phyloP scores from a whole-genome alignment of 2,888 invertebrate species.

The Acanthococcus lagerstroemiae region DNA sequence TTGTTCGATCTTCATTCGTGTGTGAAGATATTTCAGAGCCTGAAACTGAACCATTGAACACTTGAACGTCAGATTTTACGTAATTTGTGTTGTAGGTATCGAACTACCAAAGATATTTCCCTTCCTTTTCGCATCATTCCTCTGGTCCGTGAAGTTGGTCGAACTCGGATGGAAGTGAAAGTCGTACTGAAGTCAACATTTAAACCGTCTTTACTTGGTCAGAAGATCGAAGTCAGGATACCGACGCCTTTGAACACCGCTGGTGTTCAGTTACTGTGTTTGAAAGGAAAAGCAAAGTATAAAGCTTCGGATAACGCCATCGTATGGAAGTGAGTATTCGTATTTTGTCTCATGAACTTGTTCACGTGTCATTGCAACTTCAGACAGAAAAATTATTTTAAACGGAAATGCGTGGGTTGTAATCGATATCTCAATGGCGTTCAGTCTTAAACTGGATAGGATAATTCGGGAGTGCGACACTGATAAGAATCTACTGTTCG shows the following conservation, averaged over 20 bases:
- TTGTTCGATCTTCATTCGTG: constrained; percentile 6
- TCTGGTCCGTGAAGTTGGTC: constrained; percentile 91
- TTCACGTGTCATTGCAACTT: neutral
- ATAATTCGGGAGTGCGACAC: too few relatives aligned
- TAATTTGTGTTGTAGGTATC: constrained; percentile 55
- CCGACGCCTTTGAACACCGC: constrained; percentile 98
- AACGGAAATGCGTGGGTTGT: too few relatives aligned
- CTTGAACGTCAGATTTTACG: constrained; percentile 5
- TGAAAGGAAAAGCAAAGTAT: constrained; percentile 99
- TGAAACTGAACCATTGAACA: too few relatives aligned
- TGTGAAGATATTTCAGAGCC: neutral
- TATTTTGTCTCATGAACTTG: neutral
- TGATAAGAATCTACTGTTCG: too few relatives aligned
- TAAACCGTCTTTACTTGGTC: constrained; percentile 92
- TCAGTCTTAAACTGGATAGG: too few relatives aligned
- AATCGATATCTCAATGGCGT: too few relatives aligned
- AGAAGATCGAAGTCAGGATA: constrained; percentile 98
- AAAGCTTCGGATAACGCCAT: constrained; percentile 99
- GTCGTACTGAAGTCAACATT: constrained; percentile 98
- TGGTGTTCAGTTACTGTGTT: constrained; percentile 95
- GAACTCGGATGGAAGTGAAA: constrained; percentile 99
- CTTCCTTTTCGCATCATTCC: constrained; percentile 99
- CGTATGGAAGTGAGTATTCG: constrained; percentile 70
- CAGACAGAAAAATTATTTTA: neutral
- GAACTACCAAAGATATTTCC: constrained; percentile 99